Percentiles rank a stretch among this genome's conserved stretches.
phyloP scores from a whole-genome alignment of 2,113 vertebrate species.

The Oreotrochilus melanogaster region DNA sequence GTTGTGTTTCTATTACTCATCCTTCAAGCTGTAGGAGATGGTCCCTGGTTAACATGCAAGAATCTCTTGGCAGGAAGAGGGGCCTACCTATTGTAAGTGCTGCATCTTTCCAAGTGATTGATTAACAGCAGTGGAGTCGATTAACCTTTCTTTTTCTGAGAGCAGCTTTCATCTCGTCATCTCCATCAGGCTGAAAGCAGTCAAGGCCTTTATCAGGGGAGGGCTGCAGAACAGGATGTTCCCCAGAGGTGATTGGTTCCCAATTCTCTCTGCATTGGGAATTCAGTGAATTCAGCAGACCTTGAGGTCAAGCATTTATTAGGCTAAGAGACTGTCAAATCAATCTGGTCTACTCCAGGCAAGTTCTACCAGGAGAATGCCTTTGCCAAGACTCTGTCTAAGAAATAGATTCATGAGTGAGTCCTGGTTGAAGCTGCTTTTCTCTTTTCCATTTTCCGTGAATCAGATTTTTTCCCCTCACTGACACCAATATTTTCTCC shows the following conservation, averaged over 20 bases:
- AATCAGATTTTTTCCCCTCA: slow-evolving; percentile 29
- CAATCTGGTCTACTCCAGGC: slow-evolving; percentile 71
- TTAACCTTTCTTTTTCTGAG: slow-evolving; percentile 71
- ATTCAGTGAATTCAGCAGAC: slow-evolving; percentile 76
- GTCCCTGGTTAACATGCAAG: slow-evolving; percentile 62
- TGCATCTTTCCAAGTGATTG: slow-evolving; percentile 70
- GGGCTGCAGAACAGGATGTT: slow-evolving; percentile 56
- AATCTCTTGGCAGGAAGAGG: slow-evolving; percentile 49
- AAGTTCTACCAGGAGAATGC: slow-evolving; percentile 59
- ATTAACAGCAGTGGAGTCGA: slow-evolving; percentile 62
- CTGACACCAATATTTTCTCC: slow-evolving; percentile 50
- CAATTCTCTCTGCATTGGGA: slow-evolving; percentile 66
- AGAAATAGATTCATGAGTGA: slow-evolving; percentile 61
- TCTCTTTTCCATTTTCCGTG: slow-evolving; percentile 48
- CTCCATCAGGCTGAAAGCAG: slow-evolving; percentile 69
- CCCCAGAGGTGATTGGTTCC: slow-evolving; percentile 69
- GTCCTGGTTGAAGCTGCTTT: slow-evolving; percentile 51
- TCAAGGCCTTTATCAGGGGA: slow-evolving; percentile 72
- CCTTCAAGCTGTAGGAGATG: slow-evolving; percentile 40
- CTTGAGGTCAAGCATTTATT: slow-evolving; percentile 74
- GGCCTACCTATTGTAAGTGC: slow-evolving; percentile 39
- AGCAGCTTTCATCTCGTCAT: slow-evolving; percentile 69
- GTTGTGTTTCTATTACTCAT: slow-evolving; percentile 18
- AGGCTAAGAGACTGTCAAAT: slow-evolving; percentile 77
- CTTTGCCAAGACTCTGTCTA: slow-evolving; percentile 68